These are phyloP conservation scores for Scylla paramamosain DNA, from an alignment of 1,140 invertebrate genomes.

Conservation along the genomic window DNA sequence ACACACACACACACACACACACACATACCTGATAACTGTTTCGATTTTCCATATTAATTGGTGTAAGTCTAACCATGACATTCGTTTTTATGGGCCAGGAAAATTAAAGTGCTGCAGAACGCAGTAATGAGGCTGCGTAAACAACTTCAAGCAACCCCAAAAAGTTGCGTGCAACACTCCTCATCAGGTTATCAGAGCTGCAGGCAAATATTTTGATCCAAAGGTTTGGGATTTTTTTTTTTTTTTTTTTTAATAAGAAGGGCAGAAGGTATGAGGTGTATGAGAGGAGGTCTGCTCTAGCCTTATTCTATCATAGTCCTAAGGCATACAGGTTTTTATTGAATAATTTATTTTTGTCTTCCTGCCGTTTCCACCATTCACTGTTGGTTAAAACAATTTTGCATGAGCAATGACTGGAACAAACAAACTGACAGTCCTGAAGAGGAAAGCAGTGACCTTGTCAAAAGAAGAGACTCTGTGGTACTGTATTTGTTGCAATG, in stretches of 20 bases:
- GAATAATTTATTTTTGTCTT: background rate
- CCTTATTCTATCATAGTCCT: background rate
- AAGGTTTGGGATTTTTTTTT: no score
- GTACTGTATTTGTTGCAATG: slow-evolving; percentile 45
- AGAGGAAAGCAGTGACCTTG: background rate
- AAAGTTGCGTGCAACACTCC: no score
- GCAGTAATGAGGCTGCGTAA: no score
- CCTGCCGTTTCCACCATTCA: background rate
- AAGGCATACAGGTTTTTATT: slow-evolving; percentile 42
- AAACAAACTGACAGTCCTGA: slow-evolving; percentile 4
- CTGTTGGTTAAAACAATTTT: background rate
- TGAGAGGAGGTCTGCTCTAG: background rate
- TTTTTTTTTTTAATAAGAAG: background rate
- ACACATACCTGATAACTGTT: no score
- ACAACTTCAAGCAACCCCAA: no score
- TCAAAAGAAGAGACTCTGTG: background rate
- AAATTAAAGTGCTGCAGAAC: no score
- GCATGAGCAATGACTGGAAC: slow-evolving; percentile 18
- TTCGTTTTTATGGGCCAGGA: no score
- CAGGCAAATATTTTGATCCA: no score
- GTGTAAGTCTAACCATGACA: no score
- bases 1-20: no score
- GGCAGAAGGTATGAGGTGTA: background rate
- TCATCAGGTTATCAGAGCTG: no score
- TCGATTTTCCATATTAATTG: no score